Percentiles rank a stretch among this genome's conserved stretches.
phyloP scores from a whole-genome alignment of 1,140 invertebrate genomes.

The Anoplolepis gracilipes region DNA sequence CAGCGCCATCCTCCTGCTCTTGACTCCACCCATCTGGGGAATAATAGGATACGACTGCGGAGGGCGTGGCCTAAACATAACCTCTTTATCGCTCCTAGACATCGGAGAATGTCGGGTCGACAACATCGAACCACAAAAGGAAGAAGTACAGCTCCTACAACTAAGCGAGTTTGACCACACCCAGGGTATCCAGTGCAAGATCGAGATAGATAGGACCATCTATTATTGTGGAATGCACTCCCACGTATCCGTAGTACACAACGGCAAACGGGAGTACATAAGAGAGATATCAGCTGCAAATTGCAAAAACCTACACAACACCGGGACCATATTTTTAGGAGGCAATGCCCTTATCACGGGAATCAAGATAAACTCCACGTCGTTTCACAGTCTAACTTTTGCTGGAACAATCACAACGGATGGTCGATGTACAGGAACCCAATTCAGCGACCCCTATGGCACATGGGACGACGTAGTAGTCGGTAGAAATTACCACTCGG shows the following conservation, averaged over 20 bases:
- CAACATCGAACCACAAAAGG: not conserved
- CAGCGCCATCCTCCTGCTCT: not conserved
- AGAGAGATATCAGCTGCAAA: not conserved
- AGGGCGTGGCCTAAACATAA: slow-evolving; percentile 14
- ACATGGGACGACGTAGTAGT: no score
- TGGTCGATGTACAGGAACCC: slow-evolving; percentile 25
- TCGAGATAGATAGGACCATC: slow-evolving; percentile 57
- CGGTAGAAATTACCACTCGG: no score
- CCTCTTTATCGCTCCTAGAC: slow-evolving; percentile 27
- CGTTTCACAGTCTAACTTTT: not conserved
- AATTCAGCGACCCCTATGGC: no score
- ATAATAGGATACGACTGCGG: slow-evolving; percentile 63
- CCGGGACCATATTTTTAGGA: not conserved
- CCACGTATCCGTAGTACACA: slow-evolving; percentile 38
- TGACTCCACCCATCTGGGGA: not conserved
- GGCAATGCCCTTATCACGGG: not conserved
- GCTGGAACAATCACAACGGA: not conserved
- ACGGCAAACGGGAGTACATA: slow-evolving; percentile 30
- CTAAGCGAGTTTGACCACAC: slow-evolving; percentile 33
- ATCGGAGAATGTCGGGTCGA: slow-evolving; percentile 59
- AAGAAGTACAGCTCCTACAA: slow-evolving; percentile 65
- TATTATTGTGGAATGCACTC: slow-evolving; percentile 70
- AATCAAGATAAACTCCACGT: not conserved
- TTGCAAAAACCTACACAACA: slow-evolving; percentile 4
- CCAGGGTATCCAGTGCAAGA: slow-evolving; percentile 67